Base-by-base conservation (phyloP, 2,797 vertebrate species). In the Sitta carolinensis region DNA sequence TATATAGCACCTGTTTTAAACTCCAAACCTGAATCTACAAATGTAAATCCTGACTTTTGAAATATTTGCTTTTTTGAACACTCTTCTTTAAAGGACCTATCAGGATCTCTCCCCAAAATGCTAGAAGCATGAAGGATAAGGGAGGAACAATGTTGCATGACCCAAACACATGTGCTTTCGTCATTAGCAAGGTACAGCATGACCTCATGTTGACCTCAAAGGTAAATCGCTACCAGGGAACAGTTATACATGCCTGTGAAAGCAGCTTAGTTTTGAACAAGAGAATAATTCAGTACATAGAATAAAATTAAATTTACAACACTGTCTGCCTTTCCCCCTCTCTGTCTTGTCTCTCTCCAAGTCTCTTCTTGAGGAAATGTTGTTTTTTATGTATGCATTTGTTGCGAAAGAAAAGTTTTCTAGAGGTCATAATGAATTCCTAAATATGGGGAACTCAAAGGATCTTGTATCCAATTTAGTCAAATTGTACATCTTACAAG, bases 1-100 rank as follows among this genome's bases (percentile, higher is more conserved):
- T 86, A 80, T 80, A 38, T 82, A 94, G 87, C 75, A 89, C 84
- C 89, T 96, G 91, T 96, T 87, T 97, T 94, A 90, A 96, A 95
- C 75, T 93, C 94, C 96, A 91, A 80, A 95, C 87, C 92, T 95
- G 89, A 94, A 85, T 91, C 92, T 94, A 94, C 87, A 21, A 91
- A 92, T 97, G 94, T 96, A 96, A 96, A 96, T 95, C 92, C 94
- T 96, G 96, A 96, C 94, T 96, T 96, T 96, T 97, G 96, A 97
- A 96, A 94, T 96, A 96, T 96, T 87, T 97, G 89, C 95, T 96
- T 96, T 96, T 96, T 96, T 97, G 94, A 97, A 97, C 96, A 90
- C 95, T 96, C 95, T 96, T 97, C 96, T 97, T 96, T 96, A 95
- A 97, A 97, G 94, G 95, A 97, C 92, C 90, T 97, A 7, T 96